These are phyloP conservation scores for Progne subis DNA, from an alignment of 2,113 vertebrate genomes.

Conservation along the genomic window DNA sequence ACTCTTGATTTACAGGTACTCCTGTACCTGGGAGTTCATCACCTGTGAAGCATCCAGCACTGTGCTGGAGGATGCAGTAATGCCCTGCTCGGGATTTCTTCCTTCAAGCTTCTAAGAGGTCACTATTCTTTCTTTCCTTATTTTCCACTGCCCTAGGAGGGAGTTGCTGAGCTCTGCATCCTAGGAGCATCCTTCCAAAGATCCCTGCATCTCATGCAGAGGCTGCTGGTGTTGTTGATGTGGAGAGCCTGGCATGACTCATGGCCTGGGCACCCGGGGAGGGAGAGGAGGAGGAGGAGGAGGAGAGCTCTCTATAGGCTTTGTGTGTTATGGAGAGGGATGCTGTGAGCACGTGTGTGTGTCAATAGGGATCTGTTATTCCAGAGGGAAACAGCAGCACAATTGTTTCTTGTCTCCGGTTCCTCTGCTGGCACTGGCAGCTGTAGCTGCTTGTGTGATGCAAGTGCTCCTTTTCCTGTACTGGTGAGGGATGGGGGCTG, in stretches of 20 bases:
- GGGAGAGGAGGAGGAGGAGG: not conserved
- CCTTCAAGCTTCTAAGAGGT: not conserved
- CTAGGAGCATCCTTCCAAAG: not conserved
- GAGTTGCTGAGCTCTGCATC: not conserved
- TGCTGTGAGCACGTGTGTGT: not conserved
- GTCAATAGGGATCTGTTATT: slow-evolving; percentile 8
- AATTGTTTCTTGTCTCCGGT: not conserved
- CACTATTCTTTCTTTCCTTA: not conserved
- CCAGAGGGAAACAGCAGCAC: not conserved
- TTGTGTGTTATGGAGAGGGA: not conserved
- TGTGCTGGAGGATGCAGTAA: not conserved
- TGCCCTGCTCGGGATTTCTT: not conserved
- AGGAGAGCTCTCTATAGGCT: not conserved
- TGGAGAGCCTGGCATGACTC: not conserved
- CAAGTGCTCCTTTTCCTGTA: not conserved
- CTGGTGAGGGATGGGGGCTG: rapidly evolving
- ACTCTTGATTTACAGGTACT: not conserved
- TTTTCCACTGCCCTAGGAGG: not conserved
- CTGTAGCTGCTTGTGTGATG: not conserved
- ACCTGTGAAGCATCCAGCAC: not conserved
- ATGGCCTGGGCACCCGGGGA: rapidly evolving
- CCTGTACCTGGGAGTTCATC: not conserved
- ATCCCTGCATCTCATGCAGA: not conserved
- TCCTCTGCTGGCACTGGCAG: not conserved
- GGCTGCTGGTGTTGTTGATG: not conserved